phyloP scores from a whole-genome alignment of 2,113 vertebrate genomes.

The Callithrix jacchus region DNA sequence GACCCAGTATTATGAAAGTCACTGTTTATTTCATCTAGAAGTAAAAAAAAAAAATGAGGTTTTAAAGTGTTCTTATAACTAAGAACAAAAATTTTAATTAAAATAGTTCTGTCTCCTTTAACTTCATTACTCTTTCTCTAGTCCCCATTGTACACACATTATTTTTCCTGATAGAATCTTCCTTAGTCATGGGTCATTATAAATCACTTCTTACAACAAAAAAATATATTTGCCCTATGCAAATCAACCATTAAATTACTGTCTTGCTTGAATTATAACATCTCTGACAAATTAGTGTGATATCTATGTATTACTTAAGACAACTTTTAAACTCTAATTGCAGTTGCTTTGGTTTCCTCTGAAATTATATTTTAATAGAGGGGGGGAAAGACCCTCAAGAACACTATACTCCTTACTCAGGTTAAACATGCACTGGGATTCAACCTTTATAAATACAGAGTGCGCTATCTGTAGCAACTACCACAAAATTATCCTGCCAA shows the following conservation, averaged over 20 bases:
- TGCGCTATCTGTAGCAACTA: background rate
- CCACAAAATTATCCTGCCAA: background rate
- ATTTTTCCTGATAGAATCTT: background rate
- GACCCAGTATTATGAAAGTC: background rate
- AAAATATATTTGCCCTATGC: background rate
- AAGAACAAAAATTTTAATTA: constrained; percentile 38
- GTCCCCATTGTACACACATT: background rate
- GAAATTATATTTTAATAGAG: constrained; percentile 13
- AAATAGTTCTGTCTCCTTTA: constrained; percentile 29
- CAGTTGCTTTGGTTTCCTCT: background rate
- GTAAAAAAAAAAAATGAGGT: background rate
- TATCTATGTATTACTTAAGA: background rate
- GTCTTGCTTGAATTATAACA: constrained; percentile 2
- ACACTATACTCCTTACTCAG: background rate
- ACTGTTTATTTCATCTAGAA: constrained; percentile 12
- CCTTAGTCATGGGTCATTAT: background rate
- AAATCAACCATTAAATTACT: constrained; percentile 26
- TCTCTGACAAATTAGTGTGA: constrained; percentile 28
- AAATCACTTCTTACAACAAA: background rate
- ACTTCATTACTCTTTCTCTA: constrained; percentile 33
- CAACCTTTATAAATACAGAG: background rate
- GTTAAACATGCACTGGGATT: background rate
- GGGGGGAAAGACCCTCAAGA: background rate
- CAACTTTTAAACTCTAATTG: constrained; percentile 39
- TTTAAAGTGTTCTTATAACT: constrained; percentile 9